phyloP scores from a whole-genome alignment of 2,888 invertebrate species.

The Drosophila atripex region DNA sequence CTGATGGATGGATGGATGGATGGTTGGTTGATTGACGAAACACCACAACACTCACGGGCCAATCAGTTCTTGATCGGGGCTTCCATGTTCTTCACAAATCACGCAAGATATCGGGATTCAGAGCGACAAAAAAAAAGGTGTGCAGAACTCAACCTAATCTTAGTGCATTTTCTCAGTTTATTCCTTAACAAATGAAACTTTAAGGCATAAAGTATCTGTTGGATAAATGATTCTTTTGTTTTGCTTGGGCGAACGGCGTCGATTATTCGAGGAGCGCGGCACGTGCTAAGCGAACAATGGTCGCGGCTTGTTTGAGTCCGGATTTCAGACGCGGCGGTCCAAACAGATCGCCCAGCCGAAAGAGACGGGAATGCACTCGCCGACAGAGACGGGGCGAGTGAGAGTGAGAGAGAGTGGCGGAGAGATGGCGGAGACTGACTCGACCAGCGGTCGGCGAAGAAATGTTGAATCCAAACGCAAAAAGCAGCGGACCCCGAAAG shows the following conservation, averaged over 20 bases:
- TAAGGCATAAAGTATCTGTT: constrained; percentile 4
- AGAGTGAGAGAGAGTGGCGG: neutral
- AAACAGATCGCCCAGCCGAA: constrained; percentile 10
- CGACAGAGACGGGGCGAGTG: constrained; percentile 15
- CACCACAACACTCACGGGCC: constrained; percentile 11
- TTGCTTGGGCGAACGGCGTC: constrained; percentile 17
- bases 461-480: constrained; percentile 62
- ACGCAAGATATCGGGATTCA: no score
- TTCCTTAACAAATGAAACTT: neutral
- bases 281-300: constrained; percentile 83
- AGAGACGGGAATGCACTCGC: constrained; percentile 9
- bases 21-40: constrained; percentile 1
- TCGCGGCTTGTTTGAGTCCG: constrained; percentile 80
- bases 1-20: constrained; percentile 3
- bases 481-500: constrained; percentile 41
- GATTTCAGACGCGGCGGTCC: constrained; percentile 25
- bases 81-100: constrained; percentile 11
- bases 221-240: constrained; percentile 21
- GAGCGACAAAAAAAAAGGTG: constrained; percentile 3
- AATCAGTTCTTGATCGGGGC: neutral
- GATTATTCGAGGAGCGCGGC: constrained; percentile 52
- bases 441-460: constrained; percentile 65
- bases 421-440: constrained; percentile 38
- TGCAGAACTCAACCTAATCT: no score
- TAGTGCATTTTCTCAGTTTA: constrained; percentile 7